Evolutionary conservation across 2,113 vertebrate genomes (phyloP).

Genomic region (Ranitomeya imitator): DNA sequence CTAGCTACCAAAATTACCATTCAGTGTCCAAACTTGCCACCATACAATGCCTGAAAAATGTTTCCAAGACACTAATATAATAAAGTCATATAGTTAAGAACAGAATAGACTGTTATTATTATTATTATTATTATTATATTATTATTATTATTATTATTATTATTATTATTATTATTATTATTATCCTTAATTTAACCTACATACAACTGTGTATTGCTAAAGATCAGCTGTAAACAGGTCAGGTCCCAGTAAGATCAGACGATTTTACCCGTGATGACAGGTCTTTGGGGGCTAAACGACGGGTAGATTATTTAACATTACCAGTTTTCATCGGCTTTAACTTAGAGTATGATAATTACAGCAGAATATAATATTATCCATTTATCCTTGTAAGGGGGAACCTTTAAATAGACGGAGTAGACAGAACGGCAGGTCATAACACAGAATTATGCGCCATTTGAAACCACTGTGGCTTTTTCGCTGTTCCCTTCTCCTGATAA

Average conservation of each 20-base stretch:
- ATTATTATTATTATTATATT: no score
- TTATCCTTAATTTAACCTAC: not conserved
- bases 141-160: no score
- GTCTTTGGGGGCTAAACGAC: not conserved
- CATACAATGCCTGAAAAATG: no score
- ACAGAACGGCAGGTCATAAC: constrained; percentile 45
- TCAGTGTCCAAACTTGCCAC: no score
- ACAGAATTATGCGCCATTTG: constrained; percentile 21
- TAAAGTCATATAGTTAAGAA: no score
- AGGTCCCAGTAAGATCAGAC: not conserved
- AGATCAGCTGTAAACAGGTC: not conserved
- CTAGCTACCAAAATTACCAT: no score
- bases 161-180: no score
- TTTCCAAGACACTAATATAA: no score
- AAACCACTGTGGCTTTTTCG: constrained; percentile 44
- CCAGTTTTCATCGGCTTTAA: not conserved
- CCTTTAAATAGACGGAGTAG: constrained; percentile 32
- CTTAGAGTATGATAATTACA: not conserved
- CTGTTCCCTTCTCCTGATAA: constrained; percentile 30
- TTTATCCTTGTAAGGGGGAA: constrained; percentile 6
- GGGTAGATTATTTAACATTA: not conserved
- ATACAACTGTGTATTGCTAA: not conserved
- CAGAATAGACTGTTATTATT: not conserved
- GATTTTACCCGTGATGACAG: not conserved
- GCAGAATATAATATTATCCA: not conserved